A percentile compares a stretch with the other conserved stretches of the same genome.
These are phyloP conservation scores for Parambassis ranga DNA, from an alignment of 2,797 vertebrate species.

Conservation along the genomic window DNA sequence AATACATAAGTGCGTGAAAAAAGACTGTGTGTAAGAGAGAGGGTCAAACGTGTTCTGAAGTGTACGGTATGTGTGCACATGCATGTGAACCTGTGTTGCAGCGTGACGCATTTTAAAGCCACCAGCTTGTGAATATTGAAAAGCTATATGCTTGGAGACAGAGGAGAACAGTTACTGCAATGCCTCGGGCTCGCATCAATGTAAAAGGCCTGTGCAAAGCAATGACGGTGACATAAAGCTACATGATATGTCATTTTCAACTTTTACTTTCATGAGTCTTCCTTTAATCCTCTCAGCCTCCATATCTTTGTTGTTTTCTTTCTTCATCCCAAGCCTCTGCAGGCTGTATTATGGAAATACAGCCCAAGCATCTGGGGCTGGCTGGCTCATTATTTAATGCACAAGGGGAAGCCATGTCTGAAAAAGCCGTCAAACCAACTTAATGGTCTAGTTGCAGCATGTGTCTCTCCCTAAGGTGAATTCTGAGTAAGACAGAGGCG, in stretches of 20 bases:
- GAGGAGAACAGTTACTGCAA: constrained; percentile 61
- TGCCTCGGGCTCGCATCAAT: constrained; percentile 57
- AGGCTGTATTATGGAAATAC: constrained; percentile 23
- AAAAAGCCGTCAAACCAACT: constrained; percentile 45
- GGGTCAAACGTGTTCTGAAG: constrained; percentile 10
- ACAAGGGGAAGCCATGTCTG: constrained; percentile 44
- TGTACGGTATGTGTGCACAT: background rate
- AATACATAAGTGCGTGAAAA: constrained; percentile 45
- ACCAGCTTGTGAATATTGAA: constrained; percentile 45
- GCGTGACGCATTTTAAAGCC: constrained; percentile 16
- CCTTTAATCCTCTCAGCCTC: constrained; percentile 47
- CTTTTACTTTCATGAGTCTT: constrained; percentile 53
- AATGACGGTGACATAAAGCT: constrained; percentile 49
- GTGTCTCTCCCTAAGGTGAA: constrained; percentile 35
- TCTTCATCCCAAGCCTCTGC: constrained; percentile 37
- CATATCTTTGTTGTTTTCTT: constrained; percentile 39
- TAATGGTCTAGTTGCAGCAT: constrained; percentile 34
- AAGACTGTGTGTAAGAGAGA: background rate
- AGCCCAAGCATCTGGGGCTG: constrained; percentile 28
- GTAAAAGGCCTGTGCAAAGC: constrained; percentile 38
- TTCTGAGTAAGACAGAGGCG: constrained; percentile 27
- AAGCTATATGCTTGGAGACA: constrained; percentile 32
- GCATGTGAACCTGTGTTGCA: constrained; percentile 14
- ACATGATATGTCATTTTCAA: constrained; percentile 55
- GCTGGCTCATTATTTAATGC: constrained; percentile 56